phyloP scores from a whole-genome alignment of 2,113 vertebrate species.

The Phoxinus phoxinus region DNA sequence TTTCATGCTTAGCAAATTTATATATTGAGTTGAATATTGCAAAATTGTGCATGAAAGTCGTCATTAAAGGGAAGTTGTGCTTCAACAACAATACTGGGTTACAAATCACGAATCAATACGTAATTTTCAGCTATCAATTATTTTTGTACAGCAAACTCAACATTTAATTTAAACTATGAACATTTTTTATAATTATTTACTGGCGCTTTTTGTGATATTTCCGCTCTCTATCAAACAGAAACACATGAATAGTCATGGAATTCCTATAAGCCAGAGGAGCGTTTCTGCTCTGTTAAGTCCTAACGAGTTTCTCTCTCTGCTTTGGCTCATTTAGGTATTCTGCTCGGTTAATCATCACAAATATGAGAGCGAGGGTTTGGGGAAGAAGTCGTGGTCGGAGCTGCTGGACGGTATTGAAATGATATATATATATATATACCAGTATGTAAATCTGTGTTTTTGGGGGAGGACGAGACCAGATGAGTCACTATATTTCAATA shows the following conservation, averaged over 20 bases:
- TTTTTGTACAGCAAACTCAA: not conserved
- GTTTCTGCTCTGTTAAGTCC: conserved; percentile 85
- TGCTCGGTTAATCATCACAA: conserved; percentile 85
- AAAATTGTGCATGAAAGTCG: too few species aligned
- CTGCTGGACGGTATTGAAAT: conserved; percentile 68
- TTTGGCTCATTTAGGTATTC: conserved; percentile 78
- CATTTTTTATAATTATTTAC: not conserved
- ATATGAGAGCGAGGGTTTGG: conserved; percentile 70
- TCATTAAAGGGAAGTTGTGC: too few species aligned
- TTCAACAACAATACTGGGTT: not conserved
- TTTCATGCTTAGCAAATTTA: not conserved
- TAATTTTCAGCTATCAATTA: not conserved
- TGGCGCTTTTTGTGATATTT: not conserved
- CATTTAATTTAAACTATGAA: not conserved
- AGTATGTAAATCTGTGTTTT: conserved; percentile 62
- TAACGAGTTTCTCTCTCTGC: conserved; percentile 70
- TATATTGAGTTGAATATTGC: not conserved
- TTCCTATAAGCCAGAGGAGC: conserved; percentile 71
- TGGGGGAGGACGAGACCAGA: not conserved
- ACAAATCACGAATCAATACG: not conserved
- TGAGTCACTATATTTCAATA: not conserved
- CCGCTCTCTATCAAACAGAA: conserved; percentile 44
- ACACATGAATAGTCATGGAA: conserved; percentile 54
- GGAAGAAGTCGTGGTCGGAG: conserved; percentile 65
- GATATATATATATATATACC: conserved; percentile 46